Conservation (phyloP, 2,888 invertebrate genomes). For the Acanthosepion lycidas region DNA sequence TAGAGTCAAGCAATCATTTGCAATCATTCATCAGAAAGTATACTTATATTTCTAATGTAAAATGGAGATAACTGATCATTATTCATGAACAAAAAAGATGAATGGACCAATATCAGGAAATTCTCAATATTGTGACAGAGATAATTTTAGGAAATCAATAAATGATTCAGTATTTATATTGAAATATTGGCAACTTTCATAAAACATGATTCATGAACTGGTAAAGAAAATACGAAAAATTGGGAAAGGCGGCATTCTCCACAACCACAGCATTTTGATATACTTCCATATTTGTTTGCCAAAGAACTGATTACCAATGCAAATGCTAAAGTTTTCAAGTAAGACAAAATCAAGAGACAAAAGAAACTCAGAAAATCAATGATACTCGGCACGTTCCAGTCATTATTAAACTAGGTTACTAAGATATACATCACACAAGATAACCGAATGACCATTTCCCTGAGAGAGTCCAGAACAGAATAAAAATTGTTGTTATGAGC, state of each 20-base stretch:
- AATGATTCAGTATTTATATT: background rate
- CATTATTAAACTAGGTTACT: background rate
- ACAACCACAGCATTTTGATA: background rate
- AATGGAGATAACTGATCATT: background rate
- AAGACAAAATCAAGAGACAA: background rate
- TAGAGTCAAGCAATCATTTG: background rate
- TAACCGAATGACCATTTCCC: background rate
- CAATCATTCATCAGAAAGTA: background rate
- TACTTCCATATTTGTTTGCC: conserved; percentile 11
- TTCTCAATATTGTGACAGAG: background rate
- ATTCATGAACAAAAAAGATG: background rate
- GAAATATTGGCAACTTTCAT: conserved; percentile 11
- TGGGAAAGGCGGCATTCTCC: background rate
- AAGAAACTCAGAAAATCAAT: background rate
- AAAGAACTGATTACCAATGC: conserved; percentile 1
- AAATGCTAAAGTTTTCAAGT: background rate
- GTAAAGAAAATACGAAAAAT: background rate
- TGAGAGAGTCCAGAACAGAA: no score
- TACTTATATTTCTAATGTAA: background rate
- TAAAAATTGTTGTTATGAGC: no score
- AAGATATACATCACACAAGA: background rate
- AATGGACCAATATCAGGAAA: background rate
- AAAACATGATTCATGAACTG: background rate
- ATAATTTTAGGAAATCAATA: background rate
- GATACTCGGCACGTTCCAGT: background rate